Evolutionary conservation across 1,140 invertebrate species (phyloP).

Genomic region (Vanessa tameamea): DNA sequence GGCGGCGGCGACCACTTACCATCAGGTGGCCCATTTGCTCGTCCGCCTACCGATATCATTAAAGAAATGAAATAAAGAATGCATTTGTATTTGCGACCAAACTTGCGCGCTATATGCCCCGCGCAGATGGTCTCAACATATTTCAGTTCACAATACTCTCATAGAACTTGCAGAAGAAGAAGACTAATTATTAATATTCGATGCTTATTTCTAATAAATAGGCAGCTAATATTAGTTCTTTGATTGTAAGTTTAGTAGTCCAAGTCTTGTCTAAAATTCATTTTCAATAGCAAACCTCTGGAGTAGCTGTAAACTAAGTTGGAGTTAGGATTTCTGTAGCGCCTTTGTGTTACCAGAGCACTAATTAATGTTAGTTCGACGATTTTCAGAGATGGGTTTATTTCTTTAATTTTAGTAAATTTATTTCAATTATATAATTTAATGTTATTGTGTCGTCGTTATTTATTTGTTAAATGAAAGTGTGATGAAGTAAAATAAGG

Average conservation of each 20-base stretch:
- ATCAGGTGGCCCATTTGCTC: no score
- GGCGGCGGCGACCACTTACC: no score
- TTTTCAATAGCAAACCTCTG: constrained; percentile 13
- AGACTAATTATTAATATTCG: neutral
- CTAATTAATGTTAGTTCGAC: constrained; percentile 2
- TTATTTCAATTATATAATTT: neutral
- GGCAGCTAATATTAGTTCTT: neutral
- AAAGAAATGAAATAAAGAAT: no score
- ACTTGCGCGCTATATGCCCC: no score
- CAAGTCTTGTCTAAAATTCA: constrained; percentile 2
- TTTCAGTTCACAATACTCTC: no score
- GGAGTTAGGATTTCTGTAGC: constrained; percentile 2
- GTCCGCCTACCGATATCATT: no score
- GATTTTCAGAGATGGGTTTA: neutral
- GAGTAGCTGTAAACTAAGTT: constrained; percentile 6
- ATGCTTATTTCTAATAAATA: neutral
- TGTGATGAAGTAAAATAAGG: no score
- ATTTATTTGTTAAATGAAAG: no score
- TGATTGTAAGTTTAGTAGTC: neutral
- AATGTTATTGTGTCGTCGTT: neutral
- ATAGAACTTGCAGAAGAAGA: no score
- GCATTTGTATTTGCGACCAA: no score
- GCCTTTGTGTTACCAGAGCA: neutral
- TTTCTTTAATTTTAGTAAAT: neutral
- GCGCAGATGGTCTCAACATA: no score